phyloP scores from a whole-genome alignment of 2,113 vertebrate species.

The Lepus europaeus region DNA sequence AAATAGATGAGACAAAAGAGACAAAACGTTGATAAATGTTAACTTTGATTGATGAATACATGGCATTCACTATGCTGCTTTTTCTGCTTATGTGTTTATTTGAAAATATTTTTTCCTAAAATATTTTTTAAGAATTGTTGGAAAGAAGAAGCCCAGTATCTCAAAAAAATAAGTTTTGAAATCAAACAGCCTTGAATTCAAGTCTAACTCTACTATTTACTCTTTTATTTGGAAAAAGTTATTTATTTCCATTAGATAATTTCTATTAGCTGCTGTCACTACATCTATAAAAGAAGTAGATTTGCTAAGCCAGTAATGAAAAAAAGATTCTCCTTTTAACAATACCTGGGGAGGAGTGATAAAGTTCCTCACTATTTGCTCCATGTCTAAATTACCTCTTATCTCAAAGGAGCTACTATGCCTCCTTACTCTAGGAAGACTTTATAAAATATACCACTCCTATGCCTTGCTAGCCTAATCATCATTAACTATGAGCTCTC shows the following conservation, averaged over 20 bases:
- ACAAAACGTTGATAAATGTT: neutral
- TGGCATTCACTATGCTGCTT: accelerated
- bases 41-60: neutral
- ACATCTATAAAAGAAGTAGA: neutral
- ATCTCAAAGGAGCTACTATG: conserved; percentile 22
- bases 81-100: neutral
- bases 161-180: conserved; percentile 15
- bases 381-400: conserved; percentile 21
- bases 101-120: neutral
- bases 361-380: neutral
- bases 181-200: neutral
- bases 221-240: neutral
- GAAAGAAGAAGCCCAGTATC: neutral
- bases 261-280: neutral
- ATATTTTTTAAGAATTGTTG: neutral
- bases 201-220: neutral
- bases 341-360: neutral
- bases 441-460: conserved; percentile 25
- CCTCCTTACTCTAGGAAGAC: neutral
- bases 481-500: conserved; percentile 49
- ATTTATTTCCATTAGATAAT: neutral
- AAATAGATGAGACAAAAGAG: neutral
- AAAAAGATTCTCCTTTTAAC: neutral
- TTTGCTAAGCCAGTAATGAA: neutral
- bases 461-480: conserved; percentile 31